phyloP scores from a whole-genome alignment of 2,113 vertebrate species.

The Rynchops niger region DNA sequence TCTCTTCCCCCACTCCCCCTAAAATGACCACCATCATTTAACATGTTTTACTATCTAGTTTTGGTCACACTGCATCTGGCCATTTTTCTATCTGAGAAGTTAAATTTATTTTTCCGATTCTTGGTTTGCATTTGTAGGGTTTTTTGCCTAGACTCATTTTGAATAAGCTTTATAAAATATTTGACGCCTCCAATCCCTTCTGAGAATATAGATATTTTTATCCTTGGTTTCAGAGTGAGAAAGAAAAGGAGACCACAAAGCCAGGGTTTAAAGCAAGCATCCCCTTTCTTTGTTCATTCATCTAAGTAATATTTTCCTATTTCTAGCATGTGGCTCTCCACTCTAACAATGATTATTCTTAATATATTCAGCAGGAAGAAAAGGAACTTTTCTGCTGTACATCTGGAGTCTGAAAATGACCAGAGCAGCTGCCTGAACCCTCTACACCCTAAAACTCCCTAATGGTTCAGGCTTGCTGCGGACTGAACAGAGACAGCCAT shows the following conservation, averaged over 20 bases:
- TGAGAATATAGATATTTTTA: conserved; percentile 4
- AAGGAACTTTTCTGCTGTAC: neutral
- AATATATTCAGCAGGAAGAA: neutral
- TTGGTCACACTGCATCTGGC: neutral
- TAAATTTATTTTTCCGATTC: neutral
- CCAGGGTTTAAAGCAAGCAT: neutral
- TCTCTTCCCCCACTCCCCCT: neutral
- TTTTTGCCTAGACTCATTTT: neutral
- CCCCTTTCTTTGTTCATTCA: neutral
- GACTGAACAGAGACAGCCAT: neutral
- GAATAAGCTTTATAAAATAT: neutral
- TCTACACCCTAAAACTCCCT: neutral
- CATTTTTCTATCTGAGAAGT: neutral
- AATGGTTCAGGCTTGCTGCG: neutral
- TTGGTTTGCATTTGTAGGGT: neutral
- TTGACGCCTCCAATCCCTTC: neutral
- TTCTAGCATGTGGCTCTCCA: neutral
- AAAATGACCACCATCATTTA: neutral
- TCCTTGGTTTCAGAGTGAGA: neutral
- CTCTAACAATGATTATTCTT: neutral
- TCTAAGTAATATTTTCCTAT: neutral
- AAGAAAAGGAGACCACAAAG: neutral
- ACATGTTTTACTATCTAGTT: neutral
- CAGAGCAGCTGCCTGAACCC: neutral
- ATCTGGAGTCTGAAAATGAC: neutral